Percentiles rank a stretch among this genome's conserved stretches.
Conservation (phyloP, 2,888 invertebrate genomes). For the Cancer borealis region DNA sequence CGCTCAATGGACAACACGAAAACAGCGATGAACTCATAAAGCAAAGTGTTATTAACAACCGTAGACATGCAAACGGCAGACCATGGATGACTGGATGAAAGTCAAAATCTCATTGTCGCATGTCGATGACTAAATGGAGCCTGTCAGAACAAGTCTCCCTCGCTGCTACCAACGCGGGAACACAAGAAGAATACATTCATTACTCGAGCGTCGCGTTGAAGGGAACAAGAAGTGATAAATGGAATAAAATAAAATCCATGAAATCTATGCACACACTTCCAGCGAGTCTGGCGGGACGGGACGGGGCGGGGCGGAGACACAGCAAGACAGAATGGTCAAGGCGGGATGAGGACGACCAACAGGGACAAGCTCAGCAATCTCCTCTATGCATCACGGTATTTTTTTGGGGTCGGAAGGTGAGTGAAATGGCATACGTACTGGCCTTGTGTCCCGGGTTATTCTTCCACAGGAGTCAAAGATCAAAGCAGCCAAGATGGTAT, state of each 20-base stretch:
- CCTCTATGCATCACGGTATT: too few relatives aligned
- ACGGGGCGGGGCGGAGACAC: too few relatives aligned
- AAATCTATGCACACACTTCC: too few relatives aligned
- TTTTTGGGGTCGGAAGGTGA: too few relatives aligned
- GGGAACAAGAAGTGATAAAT: neutral
- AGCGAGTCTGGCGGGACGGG: too few relatives aligned
- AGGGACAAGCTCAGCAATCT: too few relatives aligned
- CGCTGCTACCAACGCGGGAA: neutral
- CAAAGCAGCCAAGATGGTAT: neutral
- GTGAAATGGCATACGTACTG: too few relatives aligned
- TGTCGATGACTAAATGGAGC: conserved; percentile 2
- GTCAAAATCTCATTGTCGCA: neutral
- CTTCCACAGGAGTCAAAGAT: too few relatives aligned
- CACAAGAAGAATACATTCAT: neutral
- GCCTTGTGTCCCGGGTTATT: too few relatives aligned
- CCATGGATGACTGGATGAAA: neutral
- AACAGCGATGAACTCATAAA: neutral
- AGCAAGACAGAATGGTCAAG: too few relatives aligned
- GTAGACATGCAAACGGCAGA: neutral
- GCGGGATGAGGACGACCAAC: too few relatives aligned
- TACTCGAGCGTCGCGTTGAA: neutral
- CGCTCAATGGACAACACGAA: neutral
- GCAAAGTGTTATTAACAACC: neutral
- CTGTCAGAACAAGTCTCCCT: conserved; percentile 9
- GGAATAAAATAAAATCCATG: neutral